These are phyloP conservation scores for Scleropages formosus DNA, from an alignment of 2,797 vertebrate species.

Conservation along the genomic window DNA sequence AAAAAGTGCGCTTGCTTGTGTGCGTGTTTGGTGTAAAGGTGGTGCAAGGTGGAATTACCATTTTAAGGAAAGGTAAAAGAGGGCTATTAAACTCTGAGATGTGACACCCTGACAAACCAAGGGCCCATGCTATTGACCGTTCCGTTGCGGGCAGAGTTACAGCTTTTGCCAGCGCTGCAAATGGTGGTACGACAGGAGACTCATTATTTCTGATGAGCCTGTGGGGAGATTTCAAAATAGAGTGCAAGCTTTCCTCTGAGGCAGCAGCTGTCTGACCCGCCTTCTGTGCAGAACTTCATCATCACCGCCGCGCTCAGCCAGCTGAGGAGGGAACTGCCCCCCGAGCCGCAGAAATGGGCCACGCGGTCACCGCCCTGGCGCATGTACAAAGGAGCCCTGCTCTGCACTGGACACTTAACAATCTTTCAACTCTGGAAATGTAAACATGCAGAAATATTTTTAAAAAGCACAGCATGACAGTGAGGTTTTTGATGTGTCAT, in stretches of 20 bases:
- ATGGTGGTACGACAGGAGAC: not conserved
- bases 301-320: not conserved
- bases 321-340: not conserved
- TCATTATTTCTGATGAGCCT: constrained; percentile 22
- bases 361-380: not conserved
- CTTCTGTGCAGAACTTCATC: not conserved
- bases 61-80: too few species aligned
- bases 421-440: not conserved
- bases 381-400: too few species aligned
- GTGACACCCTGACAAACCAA: too few species aligned
- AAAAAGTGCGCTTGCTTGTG: constrained; percentile 5
- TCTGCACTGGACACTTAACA: not conserved
- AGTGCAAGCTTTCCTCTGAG: not conserved
- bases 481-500: too few species aligned
- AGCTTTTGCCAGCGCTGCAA: not conserved
- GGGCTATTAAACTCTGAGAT: too few species aligned
- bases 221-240: not conserved
- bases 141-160: not conserved
- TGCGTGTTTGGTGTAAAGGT: not conserved
- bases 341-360: too few species aligned
- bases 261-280: not conserved
- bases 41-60: not conserved
- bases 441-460: too few species aligned
- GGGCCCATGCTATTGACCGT: too few species aligned
- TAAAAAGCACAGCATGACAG: too few species aligned